phyloP scores from a whole-genome alignment of 2,888 invertebrate genomes.

The Eristalis intricaria region DNA sequence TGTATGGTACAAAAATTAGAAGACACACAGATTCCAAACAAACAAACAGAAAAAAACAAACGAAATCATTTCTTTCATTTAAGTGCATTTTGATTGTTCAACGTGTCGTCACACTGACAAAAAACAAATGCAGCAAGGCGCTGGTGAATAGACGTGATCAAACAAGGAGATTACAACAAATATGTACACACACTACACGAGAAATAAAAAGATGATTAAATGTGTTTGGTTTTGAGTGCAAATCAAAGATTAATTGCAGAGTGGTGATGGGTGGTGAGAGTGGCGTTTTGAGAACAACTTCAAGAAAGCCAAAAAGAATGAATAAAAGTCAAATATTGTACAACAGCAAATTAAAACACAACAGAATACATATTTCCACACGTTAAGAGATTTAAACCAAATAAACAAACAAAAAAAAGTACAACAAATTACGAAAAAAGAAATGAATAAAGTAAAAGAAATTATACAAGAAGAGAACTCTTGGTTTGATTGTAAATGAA shows the following conservation, averaged over 20 bases:
- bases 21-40: slow-evolving; percentile 57
- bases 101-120: slow-evolving; percentile 11
- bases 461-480: slow-evolving; percentile 17
- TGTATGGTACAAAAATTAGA: slow-evolving; percentile 68
- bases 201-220: slow-evolving; percentile 40
- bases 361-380: slow-evolving; percentile 8
- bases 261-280: slow-evolving; percentile 32
- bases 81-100: slow-evolving; percentile 22
- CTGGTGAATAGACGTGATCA: slow-evolving; percentile 47
- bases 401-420: slow-evolving; percentile 14
- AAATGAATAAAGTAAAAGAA: slow-evolving; percentile 40
- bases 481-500: slow-evolving; percentile 42
- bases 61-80: slow-evolving; percentile 27
- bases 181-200: slow-evolving; percentile 9
- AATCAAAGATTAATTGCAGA: slow-evolving; percentile 57
- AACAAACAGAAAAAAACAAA: background rate
- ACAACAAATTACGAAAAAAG: slow-evolving; percentile 15
- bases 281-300: slow-evolving; percentile 63
- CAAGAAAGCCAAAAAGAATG: slow-evolving; percentile 60
- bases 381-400: background rate
- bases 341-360: background rate
- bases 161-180: slow-evolving; percentile 27
- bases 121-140: slow-evolving; percentile 46
- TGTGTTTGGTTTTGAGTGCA: slow-evolving; percentile 52
- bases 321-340: background rate